These are phyloP conservation scores for Trachelus troglodyta DNA, from an alignment of 2,888 invertebrate genomes.

Conservation along the genomic window DNA sequence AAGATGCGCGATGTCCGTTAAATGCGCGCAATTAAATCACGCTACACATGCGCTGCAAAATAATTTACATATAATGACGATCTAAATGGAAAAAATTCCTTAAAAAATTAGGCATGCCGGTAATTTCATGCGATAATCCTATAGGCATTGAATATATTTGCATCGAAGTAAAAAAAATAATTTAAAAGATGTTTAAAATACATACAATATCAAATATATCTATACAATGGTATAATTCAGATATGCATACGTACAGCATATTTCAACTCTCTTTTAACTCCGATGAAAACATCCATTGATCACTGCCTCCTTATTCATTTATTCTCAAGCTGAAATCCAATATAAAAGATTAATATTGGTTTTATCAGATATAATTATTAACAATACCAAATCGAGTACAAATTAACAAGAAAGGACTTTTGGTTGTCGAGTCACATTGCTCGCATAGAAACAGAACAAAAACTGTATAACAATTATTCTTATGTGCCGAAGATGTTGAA, in stretches of 20 bases:
- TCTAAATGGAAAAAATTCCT: not conserved
- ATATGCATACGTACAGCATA: no score
- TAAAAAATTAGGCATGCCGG: not conserved
- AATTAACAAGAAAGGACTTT: constrained; percentile 30
- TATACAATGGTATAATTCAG: no score
- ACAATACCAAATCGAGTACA: not conserved
- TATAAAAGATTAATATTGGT: no score
- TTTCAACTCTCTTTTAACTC: not conserved
- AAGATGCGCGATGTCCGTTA: not conserved
- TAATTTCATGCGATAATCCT: not conserved
- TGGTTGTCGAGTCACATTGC: not conserved
- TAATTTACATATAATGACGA: not conserved
- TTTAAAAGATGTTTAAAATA: no score
- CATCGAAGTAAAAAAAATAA: no score
- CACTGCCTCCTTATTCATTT: not conserved
- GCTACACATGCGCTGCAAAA: not conserved
- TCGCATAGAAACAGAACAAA: not conserved
- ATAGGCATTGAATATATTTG: not conserved
- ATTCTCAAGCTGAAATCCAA: no score
- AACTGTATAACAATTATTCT: not conserved
- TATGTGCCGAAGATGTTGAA: not conserved
- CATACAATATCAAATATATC: no score
- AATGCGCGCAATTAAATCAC: not conserved
- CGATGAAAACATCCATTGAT: not conserved
- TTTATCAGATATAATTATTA: no score